Evolutionary conservation across 2,888 invertebrate genomes (phyloP).

Genomic region (Rotaria sp.): DNA sequence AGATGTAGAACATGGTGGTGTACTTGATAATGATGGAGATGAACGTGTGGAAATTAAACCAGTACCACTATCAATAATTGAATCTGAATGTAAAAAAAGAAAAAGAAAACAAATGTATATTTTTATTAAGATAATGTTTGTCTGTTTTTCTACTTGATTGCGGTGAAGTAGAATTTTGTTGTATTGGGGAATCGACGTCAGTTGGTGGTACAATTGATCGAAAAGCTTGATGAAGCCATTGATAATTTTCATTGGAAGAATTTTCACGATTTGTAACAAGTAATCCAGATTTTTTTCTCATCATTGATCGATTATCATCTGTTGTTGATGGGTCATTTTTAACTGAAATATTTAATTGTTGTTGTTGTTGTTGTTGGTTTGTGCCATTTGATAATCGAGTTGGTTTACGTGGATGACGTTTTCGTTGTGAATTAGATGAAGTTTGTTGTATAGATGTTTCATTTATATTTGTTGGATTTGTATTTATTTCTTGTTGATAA

Average conservation of each 20-base stretch:
- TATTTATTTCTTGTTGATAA: background rate
- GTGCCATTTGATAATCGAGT: background rate
- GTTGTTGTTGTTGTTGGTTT: background rate
- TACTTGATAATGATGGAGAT: background rate
- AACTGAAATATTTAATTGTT: background rate
- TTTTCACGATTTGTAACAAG: background rate
- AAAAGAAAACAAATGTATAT: background rate
- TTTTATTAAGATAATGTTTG: background rate
- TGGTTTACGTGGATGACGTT: constrained; percentile 22
- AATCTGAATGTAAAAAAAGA: background rate
- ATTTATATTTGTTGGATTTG: background rate
- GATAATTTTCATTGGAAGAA: background rate
- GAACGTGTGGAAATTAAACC: background rate
- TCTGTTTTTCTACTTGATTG: background rate
- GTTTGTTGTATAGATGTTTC: background rate
- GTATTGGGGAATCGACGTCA: background rate
- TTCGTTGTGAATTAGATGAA: background rate
- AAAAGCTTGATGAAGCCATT: constrained; percentile 21
- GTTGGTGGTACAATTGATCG: background rate
- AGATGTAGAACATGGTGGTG: background rate
- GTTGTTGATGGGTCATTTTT: background rate
- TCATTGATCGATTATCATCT: background rate
- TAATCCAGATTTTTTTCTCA: background rate
- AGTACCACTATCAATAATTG: background rate
- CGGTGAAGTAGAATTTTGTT: background rate